Conservation (phyloP, 2,797 vertebrate genomes). For the Tolypeutes matacus region DNA sequence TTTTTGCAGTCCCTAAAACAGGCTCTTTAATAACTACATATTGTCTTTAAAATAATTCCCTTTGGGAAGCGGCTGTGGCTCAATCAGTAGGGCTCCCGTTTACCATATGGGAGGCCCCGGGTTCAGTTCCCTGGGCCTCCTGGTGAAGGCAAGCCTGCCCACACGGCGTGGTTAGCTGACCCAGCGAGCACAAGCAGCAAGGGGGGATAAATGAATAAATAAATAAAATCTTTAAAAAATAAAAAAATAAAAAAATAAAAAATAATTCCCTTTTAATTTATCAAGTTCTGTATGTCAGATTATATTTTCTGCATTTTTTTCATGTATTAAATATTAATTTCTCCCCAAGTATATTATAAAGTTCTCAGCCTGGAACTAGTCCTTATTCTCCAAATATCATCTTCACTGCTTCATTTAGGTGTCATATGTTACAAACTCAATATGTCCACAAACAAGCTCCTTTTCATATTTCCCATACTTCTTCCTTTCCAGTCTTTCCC, state of each 20-base stretch:
- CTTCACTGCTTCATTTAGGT: background rate
- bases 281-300: background rate
- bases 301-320: background rate
- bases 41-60: background rate
- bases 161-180: too few relatives aligned
- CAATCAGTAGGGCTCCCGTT: too few relatives aligned
- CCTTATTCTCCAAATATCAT: background rate
- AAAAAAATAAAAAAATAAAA: too few relatives aligned
- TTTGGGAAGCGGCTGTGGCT: too few relatives aligned
- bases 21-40: too few relatives aligned
- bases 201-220: too few relatives aligned
- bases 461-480: background rate
- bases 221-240: too few relatives aligned
- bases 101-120: too few relatives aligned
- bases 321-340: background rate
- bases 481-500: background rate
- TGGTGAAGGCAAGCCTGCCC: too few relatives aligned
- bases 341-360: background rate
- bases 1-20: too few relatives aligned
- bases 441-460: background rate
- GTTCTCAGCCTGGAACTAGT: background rate
- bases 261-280: background rate
- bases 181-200: too few relatives aligned
- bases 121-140: too few relatives aligned
- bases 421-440: background rate